A percentile compares a stretch with the other conserved stretches of the same genome.
phyloP scores from a whole-genome alignment of 2,113 vertebrate genomes.

The Lynx canadensis region DNA sequence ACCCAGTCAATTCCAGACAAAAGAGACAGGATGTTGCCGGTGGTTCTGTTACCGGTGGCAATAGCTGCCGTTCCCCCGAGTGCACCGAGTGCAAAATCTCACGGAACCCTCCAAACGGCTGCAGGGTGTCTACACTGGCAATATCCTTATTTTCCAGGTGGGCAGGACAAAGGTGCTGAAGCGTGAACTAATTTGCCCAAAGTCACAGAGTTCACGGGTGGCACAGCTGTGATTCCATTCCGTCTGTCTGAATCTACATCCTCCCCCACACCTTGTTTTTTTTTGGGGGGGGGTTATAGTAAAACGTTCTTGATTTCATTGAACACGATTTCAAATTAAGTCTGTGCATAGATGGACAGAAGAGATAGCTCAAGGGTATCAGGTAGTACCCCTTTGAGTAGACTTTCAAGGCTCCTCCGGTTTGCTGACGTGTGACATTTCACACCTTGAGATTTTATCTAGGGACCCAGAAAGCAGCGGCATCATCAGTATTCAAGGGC shows the following conservation, averaged over 20 bases:
- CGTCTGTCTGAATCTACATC: neutral
- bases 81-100: neutral
- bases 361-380: neutral
- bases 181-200: neutral
- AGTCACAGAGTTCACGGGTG: neutral
- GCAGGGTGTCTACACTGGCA: accelerated
- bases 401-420: neutral
- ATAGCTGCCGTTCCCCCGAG: neutral
- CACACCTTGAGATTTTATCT: conserved; percentile 55
- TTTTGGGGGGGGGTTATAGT: neutral
- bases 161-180: neutral
- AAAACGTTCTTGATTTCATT: conserved; percentile 17
- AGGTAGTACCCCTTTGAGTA: neutral
- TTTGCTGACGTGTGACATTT: conserved; percentile 3
- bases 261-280: neutral
- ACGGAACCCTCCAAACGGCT: neutral
- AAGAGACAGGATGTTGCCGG: neutral
- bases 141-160: neutral
- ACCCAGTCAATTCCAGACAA: neutral
- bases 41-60: too few relatives aligned
- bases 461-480: neutral
- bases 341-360: neutral
- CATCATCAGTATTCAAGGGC: neutral
- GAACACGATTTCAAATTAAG: neutral
- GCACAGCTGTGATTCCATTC: neutral